These are phyloP conservation scores for Ictalurus punctatus DNA, from an alignment of 2,113 vertebrate genomes.

Conservation along the genomic window DNA sequence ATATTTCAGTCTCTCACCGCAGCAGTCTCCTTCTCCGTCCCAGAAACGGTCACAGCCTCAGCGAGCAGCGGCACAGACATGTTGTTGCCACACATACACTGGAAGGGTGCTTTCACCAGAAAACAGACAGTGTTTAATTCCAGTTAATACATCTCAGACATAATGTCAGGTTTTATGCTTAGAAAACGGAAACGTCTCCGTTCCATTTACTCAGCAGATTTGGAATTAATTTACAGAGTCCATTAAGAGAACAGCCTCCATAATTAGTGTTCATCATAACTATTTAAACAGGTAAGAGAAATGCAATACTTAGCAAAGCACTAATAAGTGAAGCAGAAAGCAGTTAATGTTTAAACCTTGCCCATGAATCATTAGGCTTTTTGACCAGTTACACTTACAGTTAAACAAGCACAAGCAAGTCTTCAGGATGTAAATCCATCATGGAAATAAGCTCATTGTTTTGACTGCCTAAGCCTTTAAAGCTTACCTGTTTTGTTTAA, in stretches of 20 bases:
- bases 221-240: constrained; percentile 1
- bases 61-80: constrained; percentile 99
- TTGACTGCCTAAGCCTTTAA: not conserved
- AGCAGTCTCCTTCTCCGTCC: constrained; percentile 93
- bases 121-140: not conserved
- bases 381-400: not conserved
- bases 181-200: not conserved
- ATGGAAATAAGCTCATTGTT: constrained; percentile 1
- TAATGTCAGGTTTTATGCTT: too few relatives aligned
- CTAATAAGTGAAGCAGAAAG: constrained; percentile 33
- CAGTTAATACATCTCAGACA: not conserved
- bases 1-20: constrained; percentile 78
- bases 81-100: constrained; percentile 99
- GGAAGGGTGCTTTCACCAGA: constrained; percentile 67
- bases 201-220: constrained; percentile 7
- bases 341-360: constrained; percentile 62
- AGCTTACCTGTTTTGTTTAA: constrained; percentile 5
- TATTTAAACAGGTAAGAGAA: constrained; percentile 8
- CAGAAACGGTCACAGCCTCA: constrained; percentile 93
- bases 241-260: not conserved
- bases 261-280: not conserved
- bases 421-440: not conserved
- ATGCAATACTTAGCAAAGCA: not conserved
- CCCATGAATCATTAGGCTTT: not conserved
- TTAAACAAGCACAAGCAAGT: not conserved